A percentile compares a stretch with the other conserved stretches of the same genome.
Conservation (phyloP, 1,140 invertebrate genomes). For the Lasaia peninsularis region DNA sequence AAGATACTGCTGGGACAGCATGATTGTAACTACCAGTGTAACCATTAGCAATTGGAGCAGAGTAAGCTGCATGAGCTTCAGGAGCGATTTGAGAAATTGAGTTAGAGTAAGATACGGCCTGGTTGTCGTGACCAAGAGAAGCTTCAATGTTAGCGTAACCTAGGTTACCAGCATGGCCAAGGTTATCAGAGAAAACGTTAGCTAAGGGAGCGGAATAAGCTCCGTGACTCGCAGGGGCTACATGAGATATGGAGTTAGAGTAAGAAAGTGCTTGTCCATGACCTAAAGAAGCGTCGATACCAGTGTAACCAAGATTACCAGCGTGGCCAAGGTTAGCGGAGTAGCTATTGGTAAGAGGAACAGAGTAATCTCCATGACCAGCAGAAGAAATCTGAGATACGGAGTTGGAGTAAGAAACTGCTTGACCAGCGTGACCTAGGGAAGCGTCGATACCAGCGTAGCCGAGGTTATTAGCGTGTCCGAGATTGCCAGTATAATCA, state of each 20-base stretch:
- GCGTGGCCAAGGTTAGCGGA: slow-evolving; percentile 24
- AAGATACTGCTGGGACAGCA: slow-evolving; percentile 25
- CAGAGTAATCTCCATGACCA: slow-evolving; percentile 17
- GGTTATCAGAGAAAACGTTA: background rate
- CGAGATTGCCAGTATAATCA: background rate
- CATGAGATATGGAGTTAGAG: background rate
- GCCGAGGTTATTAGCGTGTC: background rate
- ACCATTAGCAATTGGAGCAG: no score
- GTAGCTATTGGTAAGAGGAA: background rate
- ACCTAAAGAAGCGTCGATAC: background rate
- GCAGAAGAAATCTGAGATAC: no score
- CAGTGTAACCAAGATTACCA: no score
- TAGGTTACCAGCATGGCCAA: background rate
- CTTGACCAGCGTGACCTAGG: no score
- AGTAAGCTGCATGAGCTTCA: no score
- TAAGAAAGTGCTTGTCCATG: slow-evolving; percentile 6
- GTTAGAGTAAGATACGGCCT: no score
- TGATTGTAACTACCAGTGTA: slow-evolving; percentile 21
- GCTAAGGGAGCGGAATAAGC: no score
- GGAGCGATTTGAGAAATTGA: slow-evolving; percentile 26
- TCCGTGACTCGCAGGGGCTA: background rate
- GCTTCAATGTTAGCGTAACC: no score
- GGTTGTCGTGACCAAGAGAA: no score
- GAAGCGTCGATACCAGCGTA: background rate
- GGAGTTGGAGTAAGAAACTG: no score